phyloP scores from a whole-genome alignment of 2,113 vertebrate species.

The Lucifuga dentata region DNA sequence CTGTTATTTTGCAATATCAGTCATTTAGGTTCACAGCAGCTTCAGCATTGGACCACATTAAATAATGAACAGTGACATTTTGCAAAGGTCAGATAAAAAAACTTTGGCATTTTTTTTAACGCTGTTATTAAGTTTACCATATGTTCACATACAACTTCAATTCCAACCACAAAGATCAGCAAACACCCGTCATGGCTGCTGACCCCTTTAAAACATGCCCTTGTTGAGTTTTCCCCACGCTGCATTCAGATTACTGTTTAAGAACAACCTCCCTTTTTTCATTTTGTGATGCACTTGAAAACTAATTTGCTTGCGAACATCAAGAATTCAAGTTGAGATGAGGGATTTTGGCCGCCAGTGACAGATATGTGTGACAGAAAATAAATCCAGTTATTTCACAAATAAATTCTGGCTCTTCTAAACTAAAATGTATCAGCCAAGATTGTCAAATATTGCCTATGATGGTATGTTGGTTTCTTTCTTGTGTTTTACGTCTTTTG shows the following conservation, averaged over 20 bases:
- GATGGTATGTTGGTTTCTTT: no score
- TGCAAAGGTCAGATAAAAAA: background rate
- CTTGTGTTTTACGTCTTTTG: no score
- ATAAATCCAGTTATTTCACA: no score
- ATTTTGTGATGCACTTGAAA: conserved; percentile 17
- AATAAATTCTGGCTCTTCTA: no score
- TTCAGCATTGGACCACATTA: background rate
- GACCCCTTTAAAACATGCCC: conserved; percentile 3
- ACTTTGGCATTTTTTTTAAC: conserved; percentile 7
- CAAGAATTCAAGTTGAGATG: no score
- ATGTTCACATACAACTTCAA: conserved; percentile 15
- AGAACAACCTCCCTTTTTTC: background rate
- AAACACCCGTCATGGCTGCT: conserved; percentile 16
- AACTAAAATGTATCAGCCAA: no score
- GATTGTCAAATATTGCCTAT: no score
- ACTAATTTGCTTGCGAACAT: no score
- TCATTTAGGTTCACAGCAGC: no score
- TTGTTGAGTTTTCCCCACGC: conserved; percentile 6
- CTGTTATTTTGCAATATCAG: background rate
- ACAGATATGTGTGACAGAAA: no score
- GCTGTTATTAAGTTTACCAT: background rate
- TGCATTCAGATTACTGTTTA: background rate
- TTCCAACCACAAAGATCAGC: background rate
- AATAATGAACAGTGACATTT: background rate
- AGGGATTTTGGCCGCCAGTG: no score